Conservation (phyloP, 2,113 vertebrate genomes). For the Trogon melanurus region DNA sequence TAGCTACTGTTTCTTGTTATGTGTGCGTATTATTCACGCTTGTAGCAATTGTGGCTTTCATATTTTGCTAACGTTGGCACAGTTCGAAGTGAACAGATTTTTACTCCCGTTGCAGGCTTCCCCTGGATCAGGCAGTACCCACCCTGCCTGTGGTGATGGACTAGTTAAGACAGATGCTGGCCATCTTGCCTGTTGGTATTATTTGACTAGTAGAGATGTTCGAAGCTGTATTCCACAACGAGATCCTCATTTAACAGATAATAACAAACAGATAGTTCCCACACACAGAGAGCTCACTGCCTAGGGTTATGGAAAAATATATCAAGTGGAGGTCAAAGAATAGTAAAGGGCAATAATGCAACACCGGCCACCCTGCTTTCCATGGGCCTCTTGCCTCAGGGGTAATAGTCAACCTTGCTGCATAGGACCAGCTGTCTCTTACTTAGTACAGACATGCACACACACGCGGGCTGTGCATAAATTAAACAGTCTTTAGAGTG, state of each 20-base stretch:
- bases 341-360: constrained; percentile 31
- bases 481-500: background rate
- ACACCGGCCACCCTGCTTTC: constrained; percentile 17
- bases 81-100: background rate
- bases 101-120: background rate
- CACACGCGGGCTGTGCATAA: background rate
- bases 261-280: constrained; percentile 30
- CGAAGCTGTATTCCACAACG: background rate
- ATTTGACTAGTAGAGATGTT: background rate
- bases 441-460: background rate
- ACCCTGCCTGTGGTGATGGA: background rate
- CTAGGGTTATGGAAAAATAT: constrained; percentile 62
- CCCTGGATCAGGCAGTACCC: background rate
- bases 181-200: background rate
- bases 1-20: background rate
- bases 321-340: constrained; percentile 47
- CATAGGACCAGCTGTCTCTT: constrained; percentile 31
- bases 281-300: constrained; percentile 16
- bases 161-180: background rate
- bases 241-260: constrained; percentile 7
- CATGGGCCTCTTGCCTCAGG: constrained; percentile 33
- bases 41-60: background rate
- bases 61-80: background rate
- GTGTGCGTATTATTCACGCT: background rate
- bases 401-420: constrained; percentile 39